These are phyloP conservation scores for Rutilus rutilus DNA, from an alignment of 2,113 vertebrate species.

Conservation along the genomic window DNA sequence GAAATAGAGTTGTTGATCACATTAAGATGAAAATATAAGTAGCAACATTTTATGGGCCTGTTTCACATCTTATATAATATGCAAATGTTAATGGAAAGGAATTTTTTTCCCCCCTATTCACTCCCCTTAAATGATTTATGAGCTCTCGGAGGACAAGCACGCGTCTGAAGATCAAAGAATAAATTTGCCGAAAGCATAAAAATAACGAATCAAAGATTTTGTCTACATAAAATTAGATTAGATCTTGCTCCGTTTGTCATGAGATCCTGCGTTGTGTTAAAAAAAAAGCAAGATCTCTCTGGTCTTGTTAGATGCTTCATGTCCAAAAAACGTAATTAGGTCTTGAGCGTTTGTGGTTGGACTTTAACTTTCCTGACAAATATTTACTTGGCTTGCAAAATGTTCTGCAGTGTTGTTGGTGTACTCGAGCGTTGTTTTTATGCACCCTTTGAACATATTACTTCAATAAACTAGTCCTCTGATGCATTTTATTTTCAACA, in stretches of 20 bases:
- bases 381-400: conserved; percentile 83
- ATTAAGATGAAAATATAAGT: neutral
- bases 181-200: neutral
- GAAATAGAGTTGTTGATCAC: neutral
- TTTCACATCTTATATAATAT: neutral
- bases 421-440: conserved; percentile 32
- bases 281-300: neutral
- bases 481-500: conserved; percentile 24
- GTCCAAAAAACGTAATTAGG: neutral
- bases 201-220: neutral
- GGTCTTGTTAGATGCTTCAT: neutral
- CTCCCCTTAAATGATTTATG: neutral
- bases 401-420: conserved; percentile 19
- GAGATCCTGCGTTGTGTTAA: neutral
- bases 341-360: conserved; percentile 74
- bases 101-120: neutral
- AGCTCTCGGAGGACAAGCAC: neutral
- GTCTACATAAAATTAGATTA: neutral
- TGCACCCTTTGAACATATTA: conserved; percentile 13
- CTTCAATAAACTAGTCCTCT: conserved; percentile 10
- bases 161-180: neutral
- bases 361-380: conserved; percentile 83
- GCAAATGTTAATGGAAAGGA: neutral
- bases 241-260: neutral
- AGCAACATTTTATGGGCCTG: neutral